Conservation (phyloP, 1,140 invertebrate species). For the Lepeophtheirus salmonis region DNA sequence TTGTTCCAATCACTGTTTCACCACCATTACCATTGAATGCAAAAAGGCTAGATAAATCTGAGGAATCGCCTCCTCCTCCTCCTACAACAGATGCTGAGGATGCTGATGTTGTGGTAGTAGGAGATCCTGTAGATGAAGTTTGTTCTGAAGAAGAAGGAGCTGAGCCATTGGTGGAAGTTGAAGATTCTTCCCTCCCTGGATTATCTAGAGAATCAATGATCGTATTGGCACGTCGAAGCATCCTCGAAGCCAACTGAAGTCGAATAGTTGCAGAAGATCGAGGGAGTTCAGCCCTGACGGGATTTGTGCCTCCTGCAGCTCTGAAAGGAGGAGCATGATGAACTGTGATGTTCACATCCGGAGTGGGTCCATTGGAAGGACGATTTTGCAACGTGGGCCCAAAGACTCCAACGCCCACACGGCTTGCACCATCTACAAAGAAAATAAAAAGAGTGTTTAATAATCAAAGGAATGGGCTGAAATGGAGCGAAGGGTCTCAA, state of each 20-base stretch:
- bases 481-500: too few species aligned
- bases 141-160: too few species aligned
- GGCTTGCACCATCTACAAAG: too few species aligned
- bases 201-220: constrained; percentile 31
- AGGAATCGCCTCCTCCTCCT: not conserved
- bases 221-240: constrained; percentile 29
- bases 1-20: not conserved
- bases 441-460: too few species aligned
- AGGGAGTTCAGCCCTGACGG: constrained; percentile 20
- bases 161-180: too few species aligned
- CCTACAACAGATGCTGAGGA: not conserved
- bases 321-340: constrained; percentile 19
- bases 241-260: constrained; percentile 27
- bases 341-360: constrained; percentile 1
- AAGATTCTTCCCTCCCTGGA: constrained; percentile 21
- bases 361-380: constrained; percentile 18
- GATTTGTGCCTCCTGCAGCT: constrained; percentile 19
- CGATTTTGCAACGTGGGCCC: constrained; percentile 23
- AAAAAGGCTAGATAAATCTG: constrained; percentile 15
- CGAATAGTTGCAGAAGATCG: constrained; percentile 29
- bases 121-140: not conserved
- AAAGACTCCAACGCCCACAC: constrained; percentile 26
- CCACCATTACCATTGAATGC: not conserved
- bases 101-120: not conserved
- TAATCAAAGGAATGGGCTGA: too few species aligned